Conservation (phyloP, 2,797 vertebrate genomes). For the Urosaurus nigricauda region DNA sequence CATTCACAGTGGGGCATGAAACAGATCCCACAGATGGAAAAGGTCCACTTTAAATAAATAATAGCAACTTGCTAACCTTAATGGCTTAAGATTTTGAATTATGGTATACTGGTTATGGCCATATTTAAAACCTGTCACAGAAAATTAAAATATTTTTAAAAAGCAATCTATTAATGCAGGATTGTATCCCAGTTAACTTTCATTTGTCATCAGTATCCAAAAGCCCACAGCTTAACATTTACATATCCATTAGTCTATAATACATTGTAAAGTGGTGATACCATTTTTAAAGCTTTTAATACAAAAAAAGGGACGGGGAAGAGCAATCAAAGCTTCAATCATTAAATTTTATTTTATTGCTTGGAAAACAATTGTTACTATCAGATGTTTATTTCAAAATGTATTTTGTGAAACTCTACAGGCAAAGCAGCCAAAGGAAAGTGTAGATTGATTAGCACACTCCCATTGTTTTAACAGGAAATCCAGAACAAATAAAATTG, state of each 20-base stretch:
- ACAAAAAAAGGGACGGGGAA: not conserved
- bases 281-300: conserved; percentile 18
- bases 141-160: not conserved
- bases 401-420: not conserved
- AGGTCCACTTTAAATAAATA: not conserved
- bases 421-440: not conserved
- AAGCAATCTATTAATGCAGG: conserved; percentile 5
- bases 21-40: no score
- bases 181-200: not conserved
- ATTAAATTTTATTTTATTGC: conserved; percentile 8
- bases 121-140: not conserved
- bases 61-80: not conserved
- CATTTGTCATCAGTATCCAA: not conserved
- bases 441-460: not conserved
- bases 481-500: not conserved
- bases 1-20: no score
- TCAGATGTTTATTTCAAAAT: not conserved
- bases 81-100: not conserved
- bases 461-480: not conserved
- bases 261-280: not conserved
- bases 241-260: conserved; percentile 22
- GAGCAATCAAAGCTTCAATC: not conserved
- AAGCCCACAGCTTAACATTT: conserved; percentile 11
- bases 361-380: not conserved
- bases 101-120: not conserved